Base-by-base conservation (phyloP, 2,797 vertebrate species). In the Salarias fasciatus region DNA sequence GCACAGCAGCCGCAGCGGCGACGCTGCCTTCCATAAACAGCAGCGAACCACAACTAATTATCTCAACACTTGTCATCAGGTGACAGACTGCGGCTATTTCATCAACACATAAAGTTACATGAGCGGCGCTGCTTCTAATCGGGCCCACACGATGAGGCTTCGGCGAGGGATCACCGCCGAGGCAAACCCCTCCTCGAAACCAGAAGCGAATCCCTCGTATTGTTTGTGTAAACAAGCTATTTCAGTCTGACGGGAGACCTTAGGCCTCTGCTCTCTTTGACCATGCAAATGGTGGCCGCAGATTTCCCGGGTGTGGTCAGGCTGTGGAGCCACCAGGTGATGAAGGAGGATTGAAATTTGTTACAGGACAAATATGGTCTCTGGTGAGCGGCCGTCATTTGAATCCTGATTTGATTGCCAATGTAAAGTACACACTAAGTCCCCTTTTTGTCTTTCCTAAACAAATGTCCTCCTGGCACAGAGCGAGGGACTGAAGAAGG, bases 401-500 rank as follows among this genome's bases (percentile, higher is more conserved):
- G 93, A 93, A 92, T 93, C 56, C 88, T 91, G 51, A 91, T 94
- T 94, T 94, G 92, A 87, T 86, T 93, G 56, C 82, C 86, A 87
- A 92, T 92, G 92, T 92, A 91, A 92, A 92, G 63, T 86, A 89
- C 85, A 89, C 88, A 83, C 77, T 50, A 84, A 86, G 80, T 91
- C 91, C 77, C 88, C 79, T 24, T 91, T 91, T 90, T 89, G 89
- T 86, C 89, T 87, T 89, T 86, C 74, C 80, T 91, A 93, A 90
- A 77, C 93, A 94, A 94, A 94, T 94, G 64, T 15, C 51, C 50
- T 72, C 62, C 77, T 77, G 70, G 83, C 18, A 46, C 62, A 31
- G 38, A 64, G 72, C 36, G 33, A 63, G 50, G 65, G 66, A 33
- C 10, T 24, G 18, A 24, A 24, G 28, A 6, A 33, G 6, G n/a